Base-by-base conservation (phyloP, 2,113 vertebrate genomes). In the Notothenia coriiceps region DNA sequence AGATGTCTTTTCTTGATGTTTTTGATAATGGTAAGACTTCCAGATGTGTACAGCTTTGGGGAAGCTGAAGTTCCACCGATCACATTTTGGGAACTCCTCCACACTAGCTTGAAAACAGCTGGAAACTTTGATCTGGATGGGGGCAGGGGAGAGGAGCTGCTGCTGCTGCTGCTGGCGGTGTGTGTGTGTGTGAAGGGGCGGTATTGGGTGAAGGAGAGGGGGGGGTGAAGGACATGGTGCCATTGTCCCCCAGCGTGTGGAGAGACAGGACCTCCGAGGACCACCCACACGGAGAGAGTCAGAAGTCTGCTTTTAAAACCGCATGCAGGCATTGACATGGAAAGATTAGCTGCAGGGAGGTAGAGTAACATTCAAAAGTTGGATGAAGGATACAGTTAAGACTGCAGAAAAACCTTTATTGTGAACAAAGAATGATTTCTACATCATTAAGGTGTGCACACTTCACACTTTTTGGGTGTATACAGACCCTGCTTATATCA, bases 261-360 rank as follows among this genome's bases (percentile, higher is more conserved):
- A 90, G 84, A 91, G 89, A 93, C 89, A 92, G 84, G 91, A 91
- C 88, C 89, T 86, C 74, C 11, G 20, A 79, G 86, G 94, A 95
- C 95, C 94, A 95, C 95, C 94, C 94, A 94, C 77, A 60, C 47
- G 54, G 79, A 81, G 63, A 57, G 81, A 81, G 63, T 12, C 77
- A 79, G 70, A 29, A 67, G 74, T 49, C 72, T 72, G 74, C 80
- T 64, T 22, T 35, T 54, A 68, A 72, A 67, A 78, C 85, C 76
- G 76, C 79, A 69, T 72, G n/a, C 6, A 20, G 59, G 15, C 62
- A 57, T 81, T 79, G 17, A 79, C 74, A 74, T 66, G 61, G 67
- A 70, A 65, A 77, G 54, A 66, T 35, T 13, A 6, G 25, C 8
- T 29, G 22, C 65, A 40, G 63, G 20, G 20, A 20, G 17, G 6